These are phyloP conservation scores for Lepidocyrtoides sp. DNA, from an alignment of 2,888 invertebrate species.

Conservation along the genomic window DNA sequence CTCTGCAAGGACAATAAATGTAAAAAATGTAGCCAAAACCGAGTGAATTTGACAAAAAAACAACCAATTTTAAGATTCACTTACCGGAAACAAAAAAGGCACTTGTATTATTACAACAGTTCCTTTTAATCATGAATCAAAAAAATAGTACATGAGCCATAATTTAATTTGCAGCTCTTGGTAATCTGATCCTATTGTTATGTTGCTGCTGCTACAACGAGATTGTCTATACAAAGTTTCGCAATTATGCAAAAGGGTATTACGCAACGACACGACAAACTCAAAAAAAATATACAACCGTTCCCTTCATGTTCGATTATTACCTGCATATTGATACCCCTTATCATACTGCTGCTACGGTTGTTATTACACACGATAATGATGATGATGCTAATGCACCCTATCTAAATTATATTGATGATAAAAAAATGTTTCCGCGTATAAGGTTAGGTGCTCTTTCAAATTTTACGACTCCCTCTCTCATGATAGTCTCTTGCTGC, in stretches of 20 bases:
- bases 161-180: background rate
- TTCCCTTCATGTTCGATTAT: slow-evolving; percentile 26
- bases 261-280: slow-evolving; percentile 46
- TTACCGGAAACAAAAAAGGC: slow-evolving; percentile 95
- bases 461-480: slow-evolving; percentile 40
- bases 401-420: slow-evolving; percentile 68
- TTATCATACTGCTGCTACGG: background rate
- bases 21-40: background rate
- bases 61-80: slow-evolving; percentile 82
- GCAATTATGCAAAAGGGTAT: slow-evolving; percentile 62
- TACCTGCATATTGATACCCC: background rate
- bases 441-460: slow-evolving; percentile 50
- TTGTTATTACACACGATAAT: slow-evolving; percentile 36
- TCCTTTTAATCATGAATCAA: slow-evolving; percentile 26
- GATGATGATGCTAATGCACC: slow-evolving; percentile 61
- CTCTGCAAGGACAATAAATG: slow-evolving; percentile 89
- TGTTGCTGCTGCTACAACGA: background rate
- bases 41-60: background rate
- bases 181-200: slow-evolving; percentile 30
- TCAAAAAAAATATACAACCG: slow-evolving; percentile 14
- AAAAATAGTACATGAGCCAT: background rate
- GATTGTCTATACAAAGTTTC: slow-evolving; percentile 37
- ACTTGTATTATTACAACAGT: too few relatives aligned
- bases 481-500: background rate
- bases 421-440: slow-evolving; percentile 63